Base-by-base conservation (phyloP, 37 sponge, comb jelly and placozoan species). In the Beroe ovata region DNA sequence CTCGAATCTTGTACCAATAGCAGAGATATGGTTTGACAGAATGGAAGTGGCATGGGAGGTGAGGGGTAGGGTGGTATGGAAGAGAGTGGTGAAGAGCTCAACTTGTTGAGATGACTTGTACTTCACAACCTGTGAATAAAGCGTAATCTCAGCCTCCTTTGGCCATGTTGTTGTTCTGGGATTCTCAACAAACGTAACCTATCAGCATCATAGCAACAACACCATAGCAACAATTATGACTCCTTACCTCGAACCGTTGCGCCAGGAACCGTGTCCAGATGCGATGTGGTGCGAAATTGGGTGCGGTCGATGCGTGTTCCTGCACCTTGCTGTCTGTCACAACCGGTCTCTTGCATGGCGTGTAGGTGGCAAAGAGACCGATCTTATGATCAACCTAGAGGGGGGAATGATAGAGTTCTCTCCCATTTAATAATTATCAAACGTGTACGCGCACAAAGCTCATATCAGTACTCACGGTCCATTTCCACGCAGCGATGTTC, bases 11-110 rank as follows among this genome's bases (percentile, higher is more conserved):
- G 89, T n/a, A 0, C 64, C 63, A 8, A 62, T 35, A 19, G 89
- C 89, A 19, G 89, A 89, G 64, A 89, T 33, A 34, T 89, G 89
- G 42, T 62, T 60, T 28, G 47, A 89, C 39, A 89, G 64, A 25
- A 63, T 60, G n/a, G 63, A 60, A 21, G 39, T 39, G 64, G 34
- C n/a, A 40, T 89, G 89, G 38, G 64, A 20, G 89, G 89, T 62
- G 21, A 63, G 62, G 39, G 89, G 89, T 1, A 89, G 64, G 89
- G 89, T 63, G 21, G 63, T 37, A 40, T 89, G 89, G 64, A 89
- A 89, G 38, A 89, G 64, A 61, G 89, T 30, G 18, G 89, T 62
- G 28, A 89, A 89, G 40, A 89, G 39, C 40, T 89, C 89, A 38
- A 89, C 89, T 58, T 63, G 64, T n/a, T 42, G 26, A 3, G 84